Conservation (phyloP, 2,888 invertebrate species). For the Erannis defoliaria region DNA sequence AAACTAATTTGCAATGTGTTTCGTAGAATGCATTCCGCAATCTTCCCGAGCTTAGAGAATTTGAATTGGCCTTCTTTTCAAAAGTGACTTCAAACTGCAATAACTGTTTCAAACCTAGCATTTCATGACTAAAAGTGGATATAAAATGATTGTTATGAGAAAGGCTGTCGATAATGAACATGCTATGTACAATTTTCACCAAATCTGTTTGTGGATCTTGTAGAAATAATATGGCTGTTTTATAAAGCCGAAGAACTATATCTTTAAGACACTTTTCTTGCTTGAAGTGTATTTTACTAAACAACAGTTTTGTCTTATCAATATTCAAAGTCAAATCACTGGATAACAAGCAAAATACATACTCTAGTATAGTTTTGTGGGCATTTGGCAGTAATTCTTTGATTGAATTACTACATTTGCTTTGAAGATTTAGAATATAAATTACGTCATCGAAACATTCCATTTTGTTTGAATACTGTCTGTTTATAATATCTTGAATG, state of each 20-base stretch:
- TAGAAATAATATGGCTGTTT: conserved; percentile 58
- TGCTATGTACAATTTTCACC: conserved; percentile 61
- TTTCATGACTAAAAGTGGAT: conserved; percentile 57
- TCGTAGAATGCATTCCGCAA: conserved; percentile 70
- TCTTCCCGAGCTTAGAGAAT: conserved; percentile 65
- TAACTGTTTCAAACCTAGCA: conserved; percentile 55
- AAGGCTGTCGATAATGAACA: conserved; percentile 60
- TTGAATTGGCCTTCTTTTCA: conserved; percentile 49
- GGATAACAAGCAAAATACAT: conserved; percentile 58
- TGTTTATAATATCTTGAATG: conserved; percentile 57
- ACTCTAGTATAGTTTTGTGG: conserved; percentile 60
- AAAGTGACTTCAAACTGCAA: conserved; percentile 49
- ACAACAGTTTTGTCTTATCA: conserved; percentile 56
- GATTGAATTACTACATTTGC: conserved; percentile 49
- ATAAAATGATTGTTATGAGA: conserved; percentile 49
- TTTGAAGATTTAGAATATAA: conserved; percentile 56
- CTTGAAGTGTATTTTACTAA: conserved; percentile 49
- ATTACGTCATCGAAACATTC: conserved; percentile 63
- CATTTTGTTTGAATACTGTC: conserved; percentile 68
- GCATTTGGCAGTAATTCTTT: conserved; percentile 49
- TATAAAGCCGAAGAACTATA: conserved; percentile 60
- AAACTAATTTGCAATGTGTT: conserved; percentile 67
- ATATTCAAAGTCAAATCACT: conserved; percentile 55
- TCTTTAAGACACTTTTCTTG: conserved; percentile 48
- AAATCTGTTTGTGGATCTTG: conserved; percentile 55